A percentile compares a stretch with the other conserved stretches of the same genome.
These are phyloP conservation scores for Danio rerio DNA, from an alignment of 2,113 vertebrate species.

Conservation along the genomic window DNA sequence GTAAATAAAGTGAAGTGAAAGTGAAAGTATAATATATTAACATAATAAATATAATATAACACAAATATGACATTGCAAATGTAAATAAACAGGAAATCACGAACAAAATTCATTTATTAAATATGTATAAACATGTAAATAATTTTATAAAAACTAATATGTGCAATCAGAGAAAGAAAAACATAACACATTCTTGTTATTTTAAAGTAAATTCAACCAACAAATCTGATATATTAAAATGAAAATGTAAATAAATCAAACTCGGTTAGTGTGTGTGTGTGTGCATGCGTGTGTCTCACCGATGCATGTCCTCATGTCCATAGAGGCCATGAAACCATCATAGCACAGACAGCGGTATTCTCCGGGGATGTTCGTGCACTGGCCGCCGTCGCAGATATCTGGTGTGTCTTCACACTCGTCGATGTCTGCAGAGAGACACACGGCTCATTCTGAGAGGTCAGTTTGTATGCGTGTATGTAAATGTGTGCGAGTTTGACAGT, in stretches of 20 bases:
- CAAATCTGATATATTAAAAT: neutral
- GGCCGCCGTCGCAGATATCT: conserved; percentile 89
- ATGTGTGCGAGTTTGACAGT: neutral
- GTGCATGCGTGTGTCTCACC: conserved; percentile 75
- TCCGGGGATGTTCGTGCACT: conserved; percentile 89
- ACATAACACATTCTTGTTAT: neutral
- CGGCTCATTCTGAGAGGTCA: neutral
- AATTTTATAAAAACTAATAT: too few species aligned
- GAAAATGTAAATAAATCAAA: neutral
- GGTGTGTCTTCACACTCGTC: conserved; percentile 85
- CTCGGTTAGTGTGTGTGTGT: neutral
- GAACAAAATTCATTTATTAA: too few species aligned
- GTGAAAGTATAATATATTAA: too few species aligned
- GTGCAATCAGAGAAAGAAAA: too few species aligned
- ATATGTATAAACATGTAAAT: too few species aligned
- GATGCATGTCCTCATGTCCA: conserved; percentile 87
- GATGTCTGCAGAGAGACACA: conserved; percentile 65
- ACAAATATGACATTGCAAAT: too few species aligned
- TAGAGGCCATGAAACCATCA: conserved; percentile 88
- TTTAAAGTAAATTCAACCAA: neutral
- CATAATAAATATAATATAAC: neutral
- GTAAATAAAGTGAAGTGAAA: too few species aligned
- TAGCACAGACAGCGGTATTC: conserved; percentile 91
- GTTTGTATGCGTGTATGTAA: neutral
- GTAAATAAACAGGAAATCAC: too few species aligned